Evolutionary conservation across 2,797 vertebrate genomes (phyloP), one percentile per base, ranked within the genome.

Genomic region (Myioborus miniatus): DNA sequence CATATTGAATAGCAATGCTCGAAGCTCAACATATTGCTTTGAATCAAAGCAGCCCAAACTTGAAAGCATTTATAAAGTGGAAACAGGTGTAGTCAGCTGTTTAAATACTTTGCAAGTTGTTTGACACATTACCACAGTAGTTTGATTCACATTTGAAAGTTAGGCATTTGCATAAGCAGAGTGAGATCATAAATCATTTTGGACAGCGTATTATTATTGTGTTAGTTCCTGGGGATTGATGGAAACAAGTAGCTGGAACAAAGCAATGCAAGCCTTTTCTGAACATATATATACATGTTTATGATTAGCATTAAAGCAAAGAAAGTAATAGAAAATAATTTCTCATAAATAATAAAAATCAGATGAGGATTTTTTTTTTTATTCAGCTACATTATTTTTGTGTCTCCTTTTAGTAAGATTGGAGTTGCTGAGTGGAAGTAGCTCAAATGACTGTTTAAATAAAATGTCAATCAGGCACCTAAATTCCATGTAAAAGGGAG

Each of bases 111-210:
- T 53, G 34, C 62, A 97, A 97, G 96, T 95, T 97, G 94, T 96
- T 97, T 97, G 94, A 97, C 97, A 97, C 83, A 2, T 97, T 97
- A 93, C 96, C 89, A 93, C 96, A 97, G 97, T 97, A 97, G 95
- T 97, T 93, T 95, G 95, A 95, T 96, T 97, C 97, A 95, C 90
- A 90, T 97, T 94, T 96, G 95, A 97, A 97, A 97, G 91, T 94
- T 94, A 96, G 59, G 93, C 95, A 97, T 98, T 97, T 95, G 94
- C 96, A 86, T 97, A 98, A 97, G 87, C 36, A 52, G 85, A 97
- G 97, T 92, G 96, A 96, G 96, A 97, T 93, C 97, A 98, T 98
- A 98, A 98, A 98, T 98, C 97, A 98, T 97, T 97, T 98, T 91
- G 88, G 97, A 98, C 97, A 98, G 95, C 8, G 2, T 85, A 94